Percentiles rank a stretch among this genome's conserved stretches.
phyloP scores from a whole-genome alignment of 2,888 invertebrate species.

The Lasioglossum malachurum region DNA sequence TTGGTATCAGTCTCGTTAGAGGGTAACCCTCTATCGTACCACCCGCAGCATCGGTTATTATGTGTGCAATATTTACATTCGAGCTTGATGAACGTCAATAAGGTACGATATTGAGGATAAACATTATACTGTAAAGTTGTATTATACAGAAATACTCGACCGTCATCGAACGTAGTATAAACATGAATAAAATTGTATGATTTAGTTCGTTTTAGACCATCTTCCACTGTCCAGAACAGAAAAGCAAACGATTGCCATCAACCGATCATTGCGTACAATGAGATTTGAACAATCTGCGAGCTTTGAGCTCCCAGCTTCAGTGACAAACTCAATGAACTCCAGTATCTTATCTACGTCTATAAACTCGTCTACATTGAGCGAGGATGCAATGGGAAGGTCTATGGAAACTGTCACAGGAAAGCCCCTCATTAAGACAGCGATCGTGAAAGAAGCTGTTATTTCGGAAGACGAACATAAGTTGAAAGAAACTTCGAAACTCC shows the following conservation, averaged over 20 bases:
- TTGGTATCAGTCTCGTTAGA: slow-evolving; percentile 87
- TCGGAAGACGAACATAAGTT: slow-evolving; percentile 84
- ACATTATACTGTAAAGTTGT: neutral
- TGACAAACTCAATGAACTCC: slow-evolving; percentile 68
- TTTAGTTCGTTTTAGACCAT: slow-evolving; percentile 87
- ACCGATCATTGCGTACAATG: slow-evolving; percentile 72
- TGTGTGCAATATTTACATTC: slow-evolving; percentile 87
- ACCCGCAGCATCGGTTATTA: slow-evolving; percentile 87
- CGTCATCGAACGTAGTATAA: neutral
- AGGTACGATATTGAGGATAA: slow-evolving; percentile 76
- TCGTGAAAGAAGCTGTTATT: slow-evolving; percentile 84
- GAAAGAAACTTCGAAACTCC: slow-evolving; percentile 84
- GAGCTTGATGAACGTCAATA: slow-evolving; percentile 85
- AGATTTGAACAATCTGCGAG: slow-evolving; percentile 67
- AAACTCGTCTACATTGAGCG: slow-evolving; percentile 38
- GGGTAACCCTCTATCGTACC: slow-evolving; percentile 88
- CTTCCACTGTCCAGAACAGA: slow-evolving; percentile 86
- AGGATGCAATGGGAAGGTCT: slow-evolving; percentile 32
- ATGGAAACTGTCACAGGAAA: slow-evolving; percentile 66
- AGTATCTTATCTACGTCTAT: slow-evolving; percentile 51
- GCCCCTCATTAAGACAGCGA: slow-evolving; percentile 65
- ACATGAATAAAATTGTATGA: slow-evolving; percentile 39
- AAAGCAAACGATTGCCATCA: slow-evolving; percentile 83
- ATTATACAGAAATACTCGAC: neutral
- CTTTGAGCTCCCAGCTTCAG: slow-evolving; percentile 63